These are phyloP conservation scores for Ellobius talpinus DNA, from an alignment of 2,113 vertebrate genomes.

Conservation along the genomic window DNA sequence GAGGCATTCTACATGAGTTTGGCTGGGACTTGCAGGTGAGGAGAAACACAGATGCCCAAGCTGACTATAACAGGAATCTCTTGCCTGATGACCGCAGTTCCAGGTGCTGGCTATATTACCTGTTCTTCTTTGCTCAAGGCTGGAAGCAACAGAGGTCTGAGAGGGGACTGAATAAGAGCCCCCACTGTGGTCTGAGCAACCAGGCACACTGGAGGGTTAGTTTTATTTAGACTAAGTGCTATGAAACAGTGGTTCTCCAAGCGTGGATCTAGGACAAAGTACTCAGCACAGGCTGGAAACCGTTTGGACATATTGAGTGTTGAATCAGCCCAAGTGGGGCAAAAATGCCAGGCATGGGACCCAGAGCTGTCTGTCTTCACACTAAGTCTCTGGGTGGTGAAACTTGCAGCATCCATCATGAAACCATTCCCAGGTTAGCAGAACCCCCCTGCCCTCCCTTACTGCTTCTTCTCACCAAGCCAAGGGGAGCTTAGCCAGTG, in stretches of 20 bases:
- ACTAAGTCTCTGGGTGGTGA: not conserved
- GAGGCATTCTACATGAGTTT: not conserved
- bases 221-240: not conserved
- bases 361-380: accelerated
- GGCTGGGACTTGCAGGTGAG: not conserved
- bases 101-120: accelerated
- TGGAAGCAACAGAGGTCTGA: not conserved
- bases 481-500: accelerated
- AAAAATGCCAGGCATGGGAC: not conserved
- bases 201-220: not conserved
- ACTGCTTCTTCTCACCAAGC: not conserved
- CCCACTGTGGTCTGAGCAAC: accelerated
- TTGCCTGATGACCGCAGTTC: not conserved
- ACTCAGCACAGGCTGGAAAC: not conserved
- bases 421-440: not conserved
- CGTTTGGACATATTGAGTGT: not conserved
- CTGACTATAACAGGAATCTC: too few relatives aligned
- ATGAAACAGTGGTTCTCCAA: not conserved
- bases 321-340: not conserved
- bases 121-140: too few relatives aligned
- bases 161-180: not conserved
- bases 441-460: accelerated
- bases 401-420: accelerated
- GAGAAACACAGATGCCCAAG: not conserved
- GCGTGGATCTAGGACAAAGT: not conserved